phyloP scores from a whole-genome alignment of 2,113 vertebrate species.

The Mystacornis crossleyi region DNA sequence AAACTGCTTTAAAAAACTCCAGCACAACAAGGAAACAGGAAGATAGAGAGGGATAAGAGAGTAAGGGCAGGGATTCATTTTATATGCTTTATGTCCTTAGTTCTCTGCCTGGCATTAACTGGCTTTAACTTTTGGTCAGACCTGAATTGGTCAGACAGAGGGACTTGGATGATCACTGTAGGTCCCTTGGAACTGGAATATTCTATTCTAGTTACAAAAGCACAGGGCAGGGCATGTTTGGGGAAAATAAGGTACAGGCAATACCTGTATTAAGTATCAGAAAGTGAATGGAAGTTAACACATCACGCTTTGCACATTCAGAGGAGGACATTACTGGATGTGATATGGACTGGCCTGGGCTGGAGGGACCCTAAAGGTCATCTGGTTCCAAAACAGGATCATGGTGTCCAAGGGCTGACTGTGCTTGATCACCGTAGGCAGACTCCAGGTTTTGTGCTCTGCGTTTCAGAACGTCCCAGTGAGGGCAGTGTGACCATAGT shows the following conservation, averaged over 20 bases:
- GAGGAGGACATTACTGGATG: background rate
- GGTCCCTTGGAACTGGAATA: background rate
- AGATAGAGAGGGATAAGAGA: background rate
- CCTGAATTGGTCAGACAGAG: background rate
- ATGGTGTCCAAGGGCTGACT: background rate
- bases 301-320: background rate
- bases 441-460: background rate
- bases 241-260: background rate
- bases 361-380: background rate
- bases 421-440: background rate
- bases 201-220: background rate
- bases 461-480: background rate
- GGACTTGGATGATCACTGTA: background rate
- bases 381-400: background rate
- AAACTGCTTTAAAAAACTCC: background rate
- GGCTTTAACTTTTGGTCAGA: background rate
- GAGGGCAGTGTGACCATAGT: background rate
- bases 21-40: background rate
- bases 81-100: background rate
- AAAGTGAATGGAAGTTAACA: background rate
- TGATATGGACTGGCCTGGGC: background rate
- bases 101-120: background rate
- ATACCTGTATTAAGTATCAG: background rate
- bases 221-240: accelerated
- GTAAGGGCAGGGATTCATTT: background rate